Base-by-base conservation (phyloP, 2,888 invertebrate species). In the Apodemia duryi region DNA sequence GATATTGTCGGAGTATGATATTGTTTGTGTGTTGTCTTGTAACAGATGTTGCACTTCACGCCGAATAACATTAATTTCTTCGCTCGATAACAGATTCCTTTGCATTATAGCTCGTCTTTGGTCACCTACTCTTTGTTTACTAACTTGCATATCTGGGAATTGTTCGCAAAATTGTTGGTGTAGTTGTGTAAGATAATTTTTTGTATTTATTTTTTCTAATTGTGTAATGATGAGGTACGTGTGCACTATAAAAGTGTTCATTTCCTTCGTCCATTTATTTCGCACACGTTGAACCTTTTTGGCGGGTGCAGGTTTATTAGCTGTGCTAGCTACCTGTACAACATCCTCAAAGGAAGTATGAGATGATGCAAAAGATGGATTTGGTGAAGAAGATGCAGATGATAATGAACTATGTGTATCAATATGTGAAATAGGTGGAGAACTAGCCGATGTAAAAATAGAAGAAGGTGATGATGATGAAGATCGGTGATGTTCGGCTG, bases 201-300 rank as follows among this genome's bases (percentile, higher is more conserved):
- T 66, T 43, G 46, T 62, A n/a, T 49, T 49, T 11, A 65, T 54
- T 2, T 43, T 64, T 68, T 66, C 69, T 46, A 69, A 11, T 9
- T 65, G 32, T 3, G 68, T 70, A 2, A 68, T 32, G 3, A 65
- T 61, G 13, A 65, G 54, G 46, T 68, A 68, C 10, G 57, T 63
- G 38, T 68, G 70, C 61, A 67, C 43, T 32, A 70, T 70, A 51
- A 68, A 70, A 28, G 52, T 65, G 43, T 69, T 70, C 69, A 68
- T 68, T 51, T 65, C 63, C 35, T 9, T 61, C 52, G 38, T 66
- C 68, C 66, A 70, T 54, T 61, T 70, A 35, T 63, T 68, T 21
- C 68, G 67, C 43, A 32, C 41, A 7, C 28, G 43, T 21, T 10
- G 11, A 10, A 9, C 52, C 2, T 35, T 13, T 9, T 41, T 32